Conservation (phyloP, 1,140 invertebrate species). For the Sarcophaga peregrina region DNA sequence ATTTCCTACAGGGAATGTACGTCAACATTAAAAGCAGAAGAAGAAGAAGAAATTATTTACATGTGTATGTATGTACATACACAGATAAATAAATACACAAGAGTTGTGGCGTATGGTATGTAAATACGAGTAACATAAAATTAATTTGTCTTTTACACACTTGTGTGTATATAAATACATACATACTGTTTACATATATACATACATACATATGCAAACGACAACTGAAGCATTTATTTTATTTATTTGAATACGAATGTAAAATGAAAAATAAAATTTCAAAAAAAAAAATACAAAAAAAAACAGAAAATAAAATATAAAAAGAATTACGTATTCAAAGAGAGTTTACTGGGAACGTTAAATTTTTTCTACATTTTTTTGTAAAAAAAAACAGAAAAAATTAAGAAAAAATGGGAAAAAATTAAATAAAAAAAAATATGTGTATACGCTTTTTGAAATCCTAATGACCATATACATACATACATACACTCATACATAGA, state of each 20-base stretch:
- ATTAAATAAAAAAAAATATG: constrained; percentile 33
- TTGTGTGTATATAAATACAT: neutral
- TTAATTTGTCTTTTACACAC: constrained; percentile 28
- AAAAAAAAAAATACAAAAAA: no score
- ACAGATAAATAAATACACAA: no score
- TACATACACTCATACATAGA: neutral
- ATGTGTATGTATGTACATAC: no score
- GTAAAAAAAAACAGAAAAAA: constrained; percentile 32
- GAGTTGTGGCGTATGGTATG: no score
- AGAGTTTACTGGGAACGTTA: constrained; percentile 40
- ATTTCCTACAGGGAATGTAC: no score
- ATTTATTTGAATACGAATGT: neutral
- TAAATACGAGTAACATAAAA: constrained; percentile 16
- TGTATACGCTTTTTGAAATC: constrained; percentile 32
- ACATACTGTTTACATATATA: neutral
- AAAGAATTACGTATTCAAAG: constrained; percentile 35
- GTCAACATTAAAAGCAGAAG: no score
- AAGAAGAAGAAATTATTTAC: no score
- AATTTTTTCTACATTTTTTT: constrained; percentile 39
- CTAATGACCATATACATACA: constrained; percentile 33
- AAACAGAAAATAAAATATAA: no score
- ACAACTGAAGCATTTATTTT: constrained; percentile 29
- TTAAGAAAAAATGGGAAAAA: neutral
- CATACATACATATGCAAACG: neutral
- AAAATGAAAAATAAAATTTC: no score